Conservation (phyloP, 2,113 vertebrate genomes). For the Chlorocebus sabaeus region DNA sequence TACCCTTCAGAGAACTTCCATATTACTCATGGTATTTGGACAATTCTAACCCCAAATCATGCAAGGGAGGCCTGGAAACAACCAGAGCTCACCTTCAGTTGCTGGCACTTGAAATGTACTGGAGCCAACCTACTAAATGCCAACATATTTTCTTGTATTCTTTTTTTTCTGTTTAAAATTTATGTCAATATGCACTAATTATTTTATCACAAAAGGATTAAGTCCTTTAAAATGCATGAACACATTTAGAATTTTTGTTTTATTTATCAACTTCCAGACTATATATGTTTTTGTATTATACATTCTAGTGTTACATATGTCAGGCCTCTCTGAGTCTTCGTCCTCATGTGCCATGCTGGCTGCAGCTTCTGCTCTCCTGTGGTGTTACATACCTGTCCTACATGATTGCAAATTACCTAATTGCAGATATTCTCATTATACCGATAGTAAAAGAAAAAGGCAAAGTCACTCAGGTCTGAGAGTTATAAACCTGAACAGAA, state of each 20-base stretch:
- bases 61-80: not conserved
- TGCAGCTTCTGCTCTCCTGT: not conserved
- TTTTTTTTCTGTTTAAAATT: not conserved
- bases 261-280: not conserved
- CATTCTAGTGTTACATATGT: no score
- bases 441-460: not conserved
- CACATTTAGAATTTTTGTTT: constrained; percentile 2
- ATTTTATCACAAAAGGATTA: not conserved
- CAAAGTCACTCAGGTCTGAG: not conserved
- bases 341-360: not conserved
- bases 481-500: not conserved
- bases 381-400: not conserved
- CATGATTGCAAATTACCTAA: not conserved
- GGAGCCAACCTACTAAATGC: not conserved
- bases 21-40: constrained; percentile 18
- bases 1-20: constrained; percentile 47
- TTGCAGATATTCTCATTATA: not conserved
- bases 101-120: not conserved
- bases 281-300: not conserved
- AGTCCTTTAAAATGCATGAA: not conserved
- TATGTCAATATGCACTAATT: not conserved
- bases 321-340: not conserved
- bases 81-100: not conserved
- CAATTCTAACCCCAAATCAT: constrained; percentile 14
- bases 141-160: not conserved